Base-by-base conservation (phyloP, 92 coral and sea anemone species). In the Epizoanthus illoricatus region DNA sequence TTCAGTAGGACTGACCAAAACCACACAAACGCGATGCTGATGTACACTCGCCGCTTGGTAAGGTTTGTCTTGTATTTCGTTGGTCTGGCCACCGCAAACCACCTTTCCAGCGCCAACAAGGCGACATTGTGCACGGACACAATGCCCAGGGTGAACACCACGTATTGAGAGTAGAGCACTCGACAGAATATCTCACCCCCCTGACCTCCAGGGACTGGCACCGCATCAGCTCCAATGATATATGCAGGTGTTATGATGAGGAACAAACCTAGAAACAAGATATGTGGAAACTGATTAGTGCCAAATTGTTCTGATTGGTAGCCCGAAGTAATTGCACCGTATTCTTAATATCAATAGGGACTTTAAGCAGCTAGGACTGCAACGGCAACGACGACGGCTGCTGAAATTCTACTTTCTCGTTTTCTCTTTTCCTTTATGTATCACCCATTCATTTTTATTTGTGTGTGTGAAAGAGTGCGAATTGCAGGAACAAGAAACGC, bases 161-260 rank as follows among this genome's bases (percentile, higher is more conserved):
- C 74, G 63, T 87, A 94, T 74, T 94, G 90, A 36, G 98, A 92
- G 19, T 82, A 87, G 16, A 94, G 85, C 23, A 94, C 81, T 10
- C 98, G 93, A 66, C 98, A 94, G 81, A 91, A 94, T 58, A 94
- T 80, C 40, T 91, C 98, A 10, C 98, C 93, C 5, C 93, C 98
- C 11, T 85, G 21, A 69, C 95, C 98, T 13, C 80, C 71, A 71
- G 98, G 95, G 88, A 92, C 82, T 49, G 97, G 93, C 52, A 90
- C 84, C 81, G 86, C 75, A 66, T 90, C 60, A 10, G 89, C 81
- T 33, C 97, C 97, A 28, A 92, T 80, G 85, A 92, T 88, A 64
- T 88, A 92, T 1, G 90, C 73, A 60, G 97, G 97, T 45, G 93
- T 87, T 18, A 90, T 41, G 11, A 92, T 75, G 69, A 92, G 92